Percentiles rank a stretch among this genome's conserved stretches.
phyloP scores from a whole-genome alignment of 1,140 invertebrate genomes.

The Triops cancriformis region DNA sequence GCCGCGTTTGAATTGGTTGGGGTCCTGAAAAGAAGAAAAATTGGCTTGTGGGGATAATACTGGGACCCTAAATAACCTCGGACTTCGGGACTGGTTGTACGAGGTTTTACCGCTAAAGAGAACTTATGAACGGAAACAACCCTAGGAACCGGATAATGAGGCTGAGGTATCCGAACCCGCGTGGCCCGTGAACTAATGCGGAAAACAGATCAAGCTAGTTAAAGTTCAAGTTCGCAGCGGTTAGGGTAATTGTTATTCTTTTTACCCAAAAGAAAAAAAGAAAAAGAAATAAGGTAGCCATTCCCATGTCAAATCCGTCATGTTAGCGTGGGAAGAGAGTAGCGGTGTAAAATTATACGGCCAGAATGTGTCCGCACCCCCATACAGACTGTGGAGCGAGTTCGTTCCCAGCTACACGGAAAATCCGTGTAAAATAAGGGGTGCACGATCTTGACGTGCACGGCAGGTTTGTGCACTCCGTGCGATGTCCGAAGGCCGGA shows the following conservation, averaged over 20 bases:
- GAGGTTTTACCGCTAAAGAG: too few species aligned
- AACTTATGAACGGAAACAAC: too few species aligned
- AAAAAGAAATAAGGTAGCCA: neutral
- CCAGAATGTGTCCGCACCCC: neutral
- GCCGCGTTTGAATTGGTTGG: neutral
- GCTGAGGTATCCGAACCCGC: too few species aligned
- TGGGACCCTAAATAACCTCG: too few species aligned
- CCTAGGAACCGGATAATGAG: too few species aligned
- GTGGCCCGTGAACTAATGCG: too few species aligned
- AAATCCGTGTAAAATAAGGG: neutral
- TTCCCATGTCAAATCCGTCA: conserved; percentile 6
- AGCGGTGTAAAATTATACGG: neutral
- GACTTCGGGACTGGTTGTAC: too few species aligned
- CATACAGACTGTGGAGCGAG: neutral
- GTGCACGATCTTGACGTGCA: conserved; percentile 8
- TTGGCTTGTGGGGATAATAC: neutral
- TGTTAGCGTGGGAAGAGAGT: neutral
- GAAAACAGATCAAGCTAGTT: too few species aligned
- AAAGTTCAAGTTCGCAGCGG: too few species aligned
- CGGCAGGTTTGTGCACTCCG: neutral
- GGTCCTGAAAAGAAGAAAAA: neutral
- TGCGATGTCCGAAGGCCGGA: neutral
- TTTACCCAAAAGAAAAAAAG: neutral
- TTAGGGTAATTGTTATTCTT: neutral
- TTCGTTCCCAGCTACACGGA: neutral